phyloP scores from a whole-genome alignment of 2,797 vertebrate genomes.

The Tapirus indicus region DNA sequence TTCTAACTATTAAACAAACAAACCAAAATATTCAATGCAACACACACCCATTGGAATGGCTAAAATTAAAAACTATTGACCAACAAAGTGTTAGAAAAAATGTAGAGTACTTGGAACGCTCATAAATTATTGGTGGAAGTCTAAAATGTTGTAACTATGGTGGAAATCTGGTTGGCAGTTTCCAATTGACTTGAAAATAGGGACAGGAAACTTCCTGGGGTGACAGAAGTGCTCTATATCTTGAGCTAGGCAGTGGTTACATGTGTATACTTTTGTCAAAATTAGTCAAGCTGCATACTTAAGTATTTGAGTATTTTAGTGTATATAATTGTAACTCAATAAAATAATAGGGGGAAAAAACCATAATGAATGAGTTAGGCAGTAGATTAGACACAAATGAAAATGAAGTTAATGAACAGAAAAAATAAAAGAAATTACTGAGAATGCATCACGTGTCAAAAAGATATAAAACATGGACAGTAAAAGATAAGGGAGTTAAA shows the following conservation, averaged over 20 bases:
- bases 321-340: background rate
- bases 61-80: constrained; percentile 6
- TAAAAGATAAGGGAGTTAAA: background rate
- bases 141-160: background rate
- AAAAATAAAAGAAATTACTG: background rate
- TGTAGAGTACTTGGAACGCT: background rate
- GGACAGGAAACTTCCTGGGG: background rate
- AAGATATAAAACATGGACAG: background rate
- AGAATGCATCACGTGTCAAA: background rate
- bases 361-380: background rate
- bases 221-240: background rate
- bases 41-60: background rate
- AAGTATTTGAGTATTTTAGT: background rate
- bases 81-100: constrained; percentile 20
- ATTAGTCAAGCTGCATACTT: background rate
- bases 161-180: background rate
- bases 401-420: constrained; percentile 6
- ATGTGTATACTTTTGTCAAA: background rate
- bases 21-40: background rate
- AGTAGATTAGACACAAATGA: background rate
- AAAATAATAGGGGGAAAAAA: background rate
- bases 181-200: background rate
- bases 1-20: background rate
- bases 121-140: background rate
- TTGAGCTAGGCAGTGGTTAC: background rate